Base-by-base conservation (phyloP, 2,888 invertebrate genomes). In the Lochmaea crataegi region DNA sequence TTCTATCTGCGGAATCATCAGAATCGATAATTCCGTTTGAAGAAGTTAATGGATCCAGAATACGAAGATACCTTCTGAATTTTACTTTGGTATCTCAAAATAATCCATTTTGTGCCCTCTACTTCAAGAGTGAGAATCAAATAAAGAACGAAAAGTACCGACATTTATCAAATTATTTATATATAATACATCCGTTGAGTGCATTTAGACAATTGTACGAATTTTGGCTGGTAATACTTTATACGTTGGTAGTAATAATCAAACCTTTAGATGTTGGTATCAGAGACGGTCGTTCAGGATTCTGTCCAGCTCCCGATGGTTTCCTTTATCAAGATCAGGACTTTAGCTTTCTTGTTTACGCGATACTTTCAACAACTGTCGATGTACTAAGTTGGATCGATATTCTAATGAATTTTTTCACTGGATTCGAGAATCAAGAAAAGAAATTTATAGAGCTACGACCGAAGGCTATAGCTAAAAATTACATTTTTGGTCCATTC, bases 111-210 rank as follows among this genome's bases (percentile, higher is more conserved):
- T 61, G 60, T 7, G n/a, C 67, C 5, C 10, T 65, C 3, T 68
- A 68, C 16, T 76, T 76, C 26, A 76, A 65, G 48, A 76, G 76
- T 42, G 68, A 72, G 48, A 56, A 45, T 16, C 12, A 57, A 5
- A 57, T 76, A 7, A 73, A 53, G 42, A 18, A 66, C 16, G 76
- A 76, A 42, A 76, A 74, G 63, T 63, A 64, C 12, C 64, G 67
- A 22, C 76, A 76, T 26, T 18, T 76, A 32, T 69, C 72, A 11
- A 61, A 65, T 5, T 69, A 72, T 58, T 45, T 42, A 10, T 72
- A 60, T 22, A 68, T 76, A 16, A 66, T 76, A n/a, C 76, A 76
- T 38, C 76, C 76, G 2, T 64, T 74, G 7, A 76, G 76, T 60
- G 69, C 58, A 26, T 76, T 76, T 18, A 67, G 71, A 22, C 42